Base-by-base conservation (phyloP, 2,113 vertebrate species). In the Perccottus glenii region DNA sequence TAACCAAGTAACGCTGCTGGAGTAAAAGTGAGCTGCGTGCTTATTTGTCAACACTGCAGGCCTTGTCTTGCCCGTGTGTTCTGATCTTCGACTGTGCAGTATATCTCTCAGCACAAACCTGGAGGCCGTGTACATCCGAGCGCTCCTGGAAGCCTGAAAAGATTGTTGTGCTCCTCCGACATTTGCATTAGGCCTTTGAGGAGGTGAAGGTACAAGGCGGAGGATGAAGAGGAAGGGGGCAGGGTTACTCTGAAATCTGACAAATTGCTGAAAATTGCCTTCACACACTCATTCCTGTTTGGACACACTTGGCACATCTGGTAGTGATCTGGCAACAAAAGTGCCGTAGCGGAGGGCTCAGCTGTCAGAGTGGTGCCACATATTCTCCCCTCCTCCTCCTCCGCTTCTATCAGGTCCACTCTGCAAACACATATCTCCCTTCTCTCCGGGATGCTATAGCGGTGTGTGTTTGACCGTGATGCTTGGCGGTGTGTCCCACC, bases 261-360 rank as follows among this genome's bases (percentile, higher is more conserved):
- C 92, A 94, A 94, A 94, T 93, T 93, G 90, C 90, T 75, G 86
- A 92, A 93, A 94, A 93, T 93, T 94, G 90, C 92, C 90, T 88
- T 90, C 92, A 91, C 84, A 85, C 91, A 85, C 87, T 89, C 89
- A 82, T 91, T 92, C 87, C 84, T 89, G 90, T 91, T 92, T 91
- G 87, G 92, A 91, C 86, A 88, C 91, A 91, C 88, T 90, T 76
- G 67, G 80, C 84, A 89, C 93, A 93, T 93, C 92, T 94, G 93
- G 91, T 89, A 92, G 89, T 89, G 90, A 93, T 94, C 89, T 90
- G 78, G 87, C 85, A 87, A 90, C 87, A 91, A 91, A 90, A 85
- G 86, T 71, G 80, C 83, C 58, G 71, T 80, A 76, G 88, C 58
- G 48, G 82, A 87, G 85, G 73, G 72, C 76, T 84, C 71, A 63